Conservation (phyloP, 2,888 invertebrate genomes). For the Phengaris arion region DNA sequence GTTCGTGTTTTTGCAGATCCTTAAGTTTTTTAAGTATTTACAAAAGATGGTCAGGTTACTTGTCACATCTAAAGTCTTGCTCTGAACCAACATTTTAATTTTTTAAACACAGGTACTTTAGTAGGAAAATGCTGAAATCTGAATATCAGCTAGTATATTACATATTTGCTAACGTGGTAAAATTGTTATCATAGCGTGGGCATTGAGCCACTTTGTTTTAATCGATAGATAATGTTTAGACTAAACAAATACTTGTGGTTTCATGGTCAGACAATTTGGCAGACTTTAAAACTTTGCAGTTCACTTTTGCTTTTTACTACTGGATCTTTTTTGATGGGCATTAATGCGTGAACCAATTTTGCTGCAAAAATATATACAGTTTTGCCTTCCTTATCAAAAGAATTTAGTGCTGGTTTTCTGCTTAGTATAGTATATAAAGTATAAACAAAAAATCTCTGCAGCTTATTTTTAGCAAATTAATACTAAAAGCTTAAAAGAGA, state of each 20-base stretch:
- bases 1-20: not conserved
- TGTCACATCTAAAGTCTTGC: too few relatives aligned
- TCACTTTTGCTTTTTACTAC: too few relatives aligned
- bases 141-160: too few relatives aligned
- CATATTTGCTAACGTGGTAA: not conserved
- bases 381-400: not conserved
- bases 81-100: too few relatives aligned
- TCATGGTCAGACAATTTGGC: constrained; percentile 17
- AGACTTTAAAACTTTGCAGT: not conserved
- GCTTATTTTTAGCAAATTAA: not conserved
- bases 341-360: too few relatives aligned
- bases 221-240: constrained; percentile 22
- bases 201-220: constrained; percentile 22
- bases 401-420: not conserved
- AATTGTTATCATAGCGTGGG: constrained; percentile 3
- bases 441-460: too few relatives aligned
- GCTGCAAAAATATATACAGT: too few relatives aligned
- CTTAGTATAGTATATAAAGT: not conserved
- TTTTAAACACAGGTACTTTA: too few relatives aligned
- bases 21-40: not conserved
- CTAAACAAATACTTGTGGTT: constrained; percentile 9
- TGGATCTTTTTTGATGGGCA: too few relatives aligned
- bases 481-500: not conserved
- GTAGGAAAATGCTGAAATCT: too few relatives aligned
- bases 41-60: too few relatives aligned